A percentile compares a stretch with the other conserved stretches of the same genome.
These are phyloP conservation scores for Numenius phaeopus DNA, from an alignment of 2,797 vertebrate genomes.

Conservation along the genomic window DNA sequence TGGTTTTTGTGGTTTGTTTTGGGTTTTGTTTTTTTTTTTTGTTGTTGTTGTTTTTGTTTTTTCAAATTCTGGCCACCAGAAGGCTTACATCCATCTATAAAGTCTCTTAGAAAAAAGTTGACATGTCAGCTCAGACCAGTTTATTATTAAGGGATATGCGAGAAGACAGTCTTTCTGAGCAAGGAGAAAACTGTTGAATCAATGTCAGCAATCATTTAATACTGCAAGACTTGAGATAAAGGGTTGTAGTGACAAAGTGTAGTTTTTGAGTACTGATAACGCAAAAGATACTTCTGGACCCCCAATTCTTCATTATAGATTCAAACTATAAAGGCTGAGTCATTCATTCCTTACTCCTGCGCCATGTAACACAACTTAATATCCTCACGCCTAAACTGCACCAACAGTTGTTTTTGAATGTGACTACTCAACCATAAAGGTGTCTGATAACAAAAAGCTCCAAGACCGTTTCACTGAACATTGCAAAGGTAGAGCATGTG, in stretches of 20 bases:
- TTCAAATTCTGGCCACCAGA: background rate
- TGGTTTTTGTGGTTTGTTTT: background rate
- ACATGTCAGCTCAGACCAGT: accelerated
- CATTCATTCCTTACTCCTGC: background rate
- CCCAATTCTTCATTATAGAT: background rate
- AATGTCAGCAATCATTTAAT: background rate
- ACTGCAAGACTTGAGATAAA: background rate
- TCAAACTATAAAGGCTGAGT: background rate
- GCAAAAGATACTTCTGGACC: background rate
- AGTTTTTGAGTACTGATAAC: background rate
- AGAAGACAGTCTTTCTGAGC: background rate
- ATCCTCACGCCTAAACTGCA: background rate
- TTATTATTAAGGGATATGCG: background rate
- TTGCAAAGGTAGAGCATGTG: background rate
- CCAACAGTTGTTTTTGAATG: background rate
- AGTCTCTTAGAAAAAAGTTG: background rate
- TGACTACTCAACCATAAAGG: background rate
- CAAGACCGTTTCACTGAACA: background rate
- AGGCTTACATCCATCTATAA: background rate
- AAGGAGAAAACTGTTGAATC: background rate
- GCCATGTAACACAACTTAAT: background rate
- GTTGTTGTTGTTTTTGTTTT: too few relatives aligned
- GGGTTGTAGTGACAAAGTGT: accelerated
- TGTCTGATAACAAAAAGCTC: background rate
- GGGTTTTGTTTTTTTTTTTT: too few relatives aligned